phyloP scores from a whole-genome alignment of 2,797 vertebrate species.

The Neoniphon sammara region DNA sequence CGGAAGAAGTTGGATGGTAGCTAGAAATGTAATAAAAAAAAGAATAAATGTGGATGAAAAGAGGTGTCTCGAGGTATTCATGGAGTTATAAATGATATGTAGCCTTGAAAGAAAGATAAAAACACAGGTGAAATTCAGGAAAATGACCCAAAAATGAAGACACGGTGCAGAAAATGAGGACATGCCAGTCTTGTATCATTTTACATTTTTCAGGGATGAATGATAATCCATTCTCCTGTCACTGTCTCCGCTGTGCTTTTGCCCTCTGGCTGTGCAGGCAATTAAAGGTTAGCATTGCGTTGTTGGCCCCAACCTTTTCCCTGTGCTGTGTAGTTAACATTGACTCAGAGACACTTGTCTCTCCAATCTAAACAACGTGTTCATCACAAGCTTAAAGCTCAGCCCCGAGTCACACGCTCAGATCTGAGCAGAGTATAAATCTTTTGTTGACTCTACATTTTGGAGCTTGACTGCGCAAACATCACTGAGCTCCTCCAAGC shows the following conservation, averaged over 20 bases:
- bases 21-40: too few species aligned
- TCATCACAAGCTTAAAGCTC: conserved; percentile 19
- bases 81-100: neutral
- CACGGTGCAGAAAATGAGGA: too few species aligned
- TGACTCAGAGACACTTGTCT: conserved; percentile 15
- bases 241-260: neutral
- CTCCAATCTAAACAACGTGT: conserved; percentile 9
- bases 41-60: too few species aligned
- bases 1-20: too few species aligned
- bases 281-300: conserved; percentile 18
- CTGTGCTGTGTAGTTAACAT: neutral
- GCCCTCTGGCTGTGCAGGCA: conserved; percentile 1
- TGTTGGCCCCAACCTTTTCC: neutral
- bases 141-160: too few species aligned
- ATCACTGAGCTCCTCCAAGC: conserved; percentile 15
- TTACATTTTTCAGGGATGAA: conserved; percentile 11
- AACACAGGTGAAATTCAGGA: too few species aligned
- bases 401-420: conserved; percentile 13
- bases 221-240: conserved; percentile 20
- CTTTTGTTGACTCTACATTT: conserved; percentile 31
- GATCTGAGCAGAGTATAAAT: conserved; percentile 13
- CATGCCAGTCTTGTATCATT: too few species aligned
- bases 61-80: neutral
- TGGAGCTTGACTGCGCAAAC: conserved; percentile 30
- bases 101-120: neutral